Evolutionary conservation across 2,113 vertebrate genomes (phyloP), one percentile per base, ranked within the genome.

Genomic region (Galbula dea): DNA sequence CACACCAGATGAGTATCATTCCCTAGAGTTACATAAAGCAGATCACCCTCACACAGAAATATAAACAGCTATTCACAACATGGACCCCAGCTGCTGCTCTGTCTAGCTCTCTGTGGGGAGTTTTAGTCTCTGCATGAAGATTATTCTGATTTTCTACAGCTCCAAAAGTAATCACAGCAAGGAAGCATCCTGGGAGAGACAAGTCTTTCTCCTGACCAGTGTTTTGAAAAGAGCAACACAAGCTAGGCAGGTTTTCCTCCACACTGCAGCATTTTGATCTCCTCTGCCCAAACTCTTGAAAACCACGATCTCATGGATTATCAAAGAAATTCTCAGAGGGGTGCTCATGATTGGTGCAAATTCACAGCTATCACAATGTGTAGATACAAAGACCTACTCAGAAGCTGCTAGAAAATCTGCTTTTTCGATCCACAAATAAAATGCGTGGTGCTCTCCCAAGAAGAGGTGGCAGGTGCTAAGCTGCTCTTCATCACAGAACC

Each of bases 301-400:
- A 85, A 77, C 5, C 34, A 26, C 7, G 3, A 48, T 3, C 16
- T 36, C 26, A 19, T 0, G 6, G 22, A 55, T 54, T 14, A 20
- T 8, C 17, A 69, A 57, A 52, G 27, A 73, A 94, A 81, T 27
- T 19, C 73, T 23, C 41, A 55, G 32, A 49, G 9, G 55, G 17
- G 17, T 55, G 17, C 12, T 49, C 52, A 32, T 32, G 27, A 58
- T 1, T 14, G 22, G 13, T 3, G 15, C 19, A 46, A 74, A 39
- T 45, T 67, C 27, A 55, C 51, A 49, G 32, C 22, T 71, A 48
- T 10, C 15, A 19, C 24, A n/a, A 32, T 11, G 41, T 0, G 0
- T 2, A 21, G 32, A 8, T 19, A 19, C 17, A 52, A 59, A 85
- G 30, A 78, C 19, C 41, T 78, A 19, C 66, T 48, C 27, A 54